Base-by-base conservation (phyloP, 1,140 invertebrate genomes). In the Heliconius congener region DNA sequence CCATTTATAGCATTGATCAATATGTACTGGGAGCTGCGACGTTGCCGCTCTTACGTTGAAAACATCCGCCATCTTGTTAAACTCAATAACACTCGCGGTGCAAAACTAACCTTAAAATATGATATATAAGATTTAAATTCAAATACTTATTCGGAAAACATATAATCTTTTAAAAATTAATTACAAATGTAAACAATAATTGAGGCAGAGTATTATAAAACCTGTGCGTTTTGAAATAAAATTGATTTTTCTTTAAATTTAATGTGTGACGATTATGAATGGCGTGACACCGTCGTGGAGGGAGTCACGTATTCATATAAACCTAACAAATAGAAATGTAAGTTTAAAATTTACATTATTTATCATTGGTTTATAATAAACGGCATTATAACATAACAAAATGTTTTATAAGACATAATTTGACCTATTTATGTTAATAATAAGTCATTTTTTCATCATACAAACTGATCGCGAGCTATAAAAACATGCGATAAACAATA, bases 1-100 rank as follows among this genome's bases (percentile, higher is more conserved):
- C 81, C 85, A 85, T 88, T 86, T 84, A 86, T 86, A 86, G 84
- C 83, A 83, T 81, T 85, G 83, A 88, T 88, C 86, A 84, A 88
- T 87, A 87, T 80, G 79, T 71, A 60, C 42, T 66, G 71, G 71
- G 77, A 30, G 34, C 73, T 73, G 87, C 87, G 85, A 79, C 82
- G 87, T 88, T 88, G 87, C 87, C 87, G 85, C 83, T 83, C 87
- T 83, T 84, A 60, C 81, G 74, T 80, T 73, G 76, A 86, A 85
- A 83, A 87, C 85, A 89, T 86, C 66, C 66, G 57, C 75, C 57
- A 77, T 78, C 74, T 73, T 81, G 73, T 78, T 76, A 23, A 30
- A 78, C 16, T 66, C 60, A 66, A 66, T 66, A 66, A 30, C 3
- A 30, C 27, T 16, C 23, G 5, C 60, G 27, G 30, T 30, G 11